These are phyloP conservation scores for Odontophorus gujanensis DNA, from an alignment of 2,113 vertebrate species.

Conservation along the genomic window DNA sequence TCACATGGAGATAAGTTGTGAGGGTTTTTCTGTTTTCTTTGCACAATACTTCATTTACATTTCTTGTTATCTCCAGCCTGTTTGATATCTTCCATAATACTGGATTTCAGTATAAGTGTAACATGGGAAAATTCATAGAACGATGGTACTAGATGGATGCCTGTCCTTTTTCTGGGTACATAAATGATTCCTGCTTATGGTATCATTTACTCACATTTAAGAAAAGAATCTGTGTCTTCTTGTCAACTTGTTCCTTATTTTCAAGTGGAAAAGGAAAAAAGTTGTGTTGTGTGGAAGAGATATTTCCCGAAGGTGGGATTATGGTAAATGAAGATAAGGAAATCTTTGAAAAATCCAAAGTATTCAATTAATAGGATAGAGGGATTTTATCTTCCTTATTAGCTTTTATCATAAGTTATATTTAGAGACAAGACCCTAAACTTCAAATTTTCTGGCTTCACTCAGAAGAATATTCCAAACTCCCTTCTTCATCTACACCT, in stretches of 20 bases:
- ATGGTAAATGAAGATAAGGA: neutral
- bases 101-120: neutral
- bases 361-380: neutral
- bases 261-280: neutral
- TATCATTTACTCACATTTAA: neutral
- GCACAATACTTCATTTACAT: neutral
- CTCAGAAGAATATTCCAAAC: neutral
- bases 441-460: neutral
- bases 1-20: neutral
- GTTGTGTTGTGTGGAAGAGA: neutral
- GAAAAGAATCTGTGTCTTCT: neutral
- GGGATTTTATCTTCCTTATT: neutral
- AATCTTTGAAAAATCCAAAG: neutral
- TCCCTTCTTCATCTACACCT: neutral
- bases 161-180: neutral
- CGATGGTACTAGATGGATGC: neutral
- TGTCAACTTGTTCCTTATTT: neutral
- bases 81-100: neutral
- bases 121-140: neutral
- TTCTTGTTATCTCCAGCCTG: neutral
- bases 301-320: neutral
- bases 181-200: neutral
- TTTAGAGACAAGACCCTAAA: neutral
- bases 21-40: neutral
- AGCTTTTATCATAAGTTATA: neutral